Conservation (phyloP, 2,113 vertebrate species). For the Myotis brandtii region DNA sequence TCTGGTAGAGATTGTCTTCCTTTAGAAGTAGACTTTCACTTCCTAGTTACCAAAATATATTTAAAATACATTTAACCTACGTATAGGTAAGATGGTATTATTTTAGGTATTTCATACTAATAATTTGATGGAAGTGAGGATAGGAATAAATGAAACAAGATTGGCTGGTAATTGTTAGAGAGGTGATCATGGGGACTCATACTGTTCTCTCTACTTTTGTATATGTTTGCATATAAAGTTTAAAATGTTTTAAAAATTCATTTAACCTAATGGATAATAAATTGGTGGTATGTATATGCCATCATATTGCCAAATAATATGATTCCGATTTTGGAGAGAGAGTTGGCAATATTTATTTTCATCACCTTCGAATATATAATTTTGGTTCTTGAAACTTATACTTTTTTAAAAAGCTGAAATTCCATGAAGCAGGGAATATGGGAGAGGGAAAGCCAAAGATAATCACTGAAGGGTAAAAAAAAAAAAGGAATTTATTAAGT, state of each 20-base stretch:
- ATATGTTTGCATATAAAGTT: neutral
- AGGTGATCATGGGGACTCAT: neutral
- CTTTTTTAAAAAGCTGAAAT: neutral
- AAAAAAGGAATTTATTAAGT: neutral
- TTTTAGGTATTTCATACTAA: neutral
- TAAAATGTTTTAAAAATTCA: neutral
- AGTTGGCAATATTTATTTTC: neutral
- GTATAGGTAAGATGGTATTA: neutral
- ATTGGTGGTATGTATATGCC: neutral
- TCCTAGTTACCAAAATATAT: constrained; percentile 31
- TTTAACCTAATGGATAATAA: constrained; percentile 8
- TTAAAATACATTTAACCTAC: neutral
- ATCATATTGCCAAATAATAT: neutral
- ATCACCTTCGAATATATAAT: neutral
- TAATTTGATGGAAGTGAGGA: neutral
- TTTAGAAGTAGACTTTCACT: neutral
- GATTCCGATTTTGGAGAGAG: neutral
- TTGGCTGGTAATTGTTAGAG: neutral
- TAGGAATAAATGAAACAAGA: neutral
- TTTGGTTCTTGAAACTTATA: neutral
- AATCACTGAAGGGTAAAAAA: neutral
- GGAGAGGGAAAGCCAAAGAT: neutral
- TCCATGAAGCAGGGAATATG: neutral
- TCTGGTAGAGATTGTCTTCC: neutral
- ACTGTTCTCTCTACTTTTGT: neutral